These are phyloP conservation scores for Anoura caudifer DNA, from an alignment of 2,113 vertebrate genomes.

Conservation along the genomic window DNA sequence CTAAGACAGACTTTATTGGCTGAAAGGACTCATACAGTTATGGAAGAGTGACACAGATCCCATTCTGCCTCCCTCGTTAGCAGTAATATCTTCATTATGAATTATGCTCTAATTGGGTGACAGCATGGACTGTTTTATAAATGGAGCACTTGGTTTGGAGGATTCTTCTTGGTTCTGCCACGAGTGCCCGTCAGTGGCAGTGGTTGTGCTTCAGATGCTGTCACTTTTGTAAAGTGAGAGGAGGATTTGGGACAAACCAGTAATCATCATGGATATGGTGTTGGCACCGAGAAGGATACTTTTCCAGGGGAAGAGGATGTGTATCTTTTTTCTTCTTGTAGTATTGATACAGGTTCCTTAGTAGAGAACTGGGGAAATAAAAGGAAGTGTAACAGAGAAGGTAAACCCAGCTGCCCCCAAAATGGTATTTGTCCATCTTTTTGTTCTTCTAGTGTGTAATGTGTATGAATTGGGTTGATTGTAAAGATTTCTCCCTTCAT, in stretches of 20 bases:
- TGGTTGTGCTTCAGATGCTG: not conserved
- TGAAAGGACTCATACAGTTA: constrained; percentile 32
- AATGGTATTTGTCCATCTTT: not conserved
- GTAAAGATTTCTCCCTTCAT: not conserved
- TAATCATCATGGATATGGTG: not conserved
- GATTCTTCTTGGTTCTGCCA: constrained; percentile 25
- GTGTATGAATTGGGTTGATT: not conserved
- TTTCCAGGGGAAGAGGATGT: not conserved
- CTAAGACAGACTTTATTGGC: constrained; percentile 36
- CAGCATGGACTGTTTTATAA: constrained; percentile 8
- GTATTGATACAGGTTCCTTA: not conserved
- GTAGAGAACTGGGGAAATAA: not conserved
- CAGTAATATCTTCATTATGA: constrained; percentile 36
- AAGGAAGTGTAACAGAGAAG: not conserved
- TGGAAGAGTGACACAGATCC: constrained; percentile 47
- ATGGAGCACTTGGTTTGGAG: constrained; percentile 32
- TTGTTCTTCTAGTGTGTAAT: not conserved
- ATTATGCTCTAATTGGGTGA: constrained; percentile 37
- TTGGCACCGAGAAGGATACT: not conserved
- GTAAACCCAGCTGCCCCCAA: not conserved
- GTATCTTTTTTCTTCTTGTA: not conserved
- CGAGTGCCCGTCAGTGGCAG: not conserved
- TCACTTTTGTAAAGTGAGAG: not conserved
- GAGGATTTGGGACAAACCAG: not conserved
- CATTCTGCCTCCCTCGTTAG: constrained; percentile 34